phyloP scores from a whole-genome alignment of 2,797 vertebrate species.

The Trachurus trachurus region DNA sequence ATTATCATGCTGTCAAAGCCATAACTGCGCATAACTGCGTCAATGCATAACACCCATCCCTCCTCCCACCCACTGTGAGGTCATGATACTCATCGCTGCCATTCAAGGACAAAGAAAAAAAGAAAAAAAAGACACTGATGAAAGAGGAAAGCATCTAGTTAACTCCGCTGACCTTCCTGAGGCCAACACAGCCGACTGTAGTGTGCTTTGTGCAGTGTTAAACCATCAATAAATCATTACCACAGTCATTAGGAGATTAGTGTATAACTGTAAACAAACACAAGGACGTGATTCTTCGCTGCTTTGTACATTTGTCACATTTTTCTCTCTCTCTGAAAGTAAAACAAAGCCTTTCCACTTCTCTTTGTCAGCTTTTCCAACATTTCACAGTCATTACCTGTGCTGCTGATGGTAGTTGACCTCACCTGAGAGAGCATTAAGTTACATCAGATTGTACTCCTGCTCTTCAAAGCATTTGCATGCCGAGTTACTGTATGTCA shows the following conservation, averaged over 20 bases:
- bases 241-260: constrained; percentile 45
- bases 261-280: not conserved
- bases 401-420: too few relatives aligned
- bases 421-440: not conserved
- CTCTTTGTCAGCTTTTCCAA: not conserved
- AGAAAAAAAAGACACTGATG: not conserved
- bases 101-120: constrained; percentile 28
- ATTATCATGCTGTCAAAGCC: constrained; percentile 6
- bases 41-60: not conserved
- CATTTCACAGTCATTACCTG: not conserved
- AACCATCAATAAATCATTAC: constrained; percentile 33
- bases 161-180: constrained; percentile 8
- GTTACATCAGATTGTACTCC: not conserved
- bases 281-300: not conserved
- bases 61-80: not conserved
- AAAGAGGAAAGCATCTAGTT: constrained; percentile 32
- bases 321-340: not conserved
- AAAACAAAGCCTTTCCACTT: not conserved
- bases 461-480: too few relatives aligned
- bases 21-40: not conserved
- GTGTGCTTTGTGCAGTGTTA: constrained; percentile 13
- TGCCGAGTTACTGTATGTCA: too few relatives aligned
- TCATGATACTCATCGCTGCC: constrained; percentile 23
- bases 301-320: not conserved
- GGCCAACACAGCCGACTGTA: constrained; percentile 25